Evolutionary conservation across 2,113 vertebrate species (phyloP).

Genomic region (Sapajus apella): DNA sequence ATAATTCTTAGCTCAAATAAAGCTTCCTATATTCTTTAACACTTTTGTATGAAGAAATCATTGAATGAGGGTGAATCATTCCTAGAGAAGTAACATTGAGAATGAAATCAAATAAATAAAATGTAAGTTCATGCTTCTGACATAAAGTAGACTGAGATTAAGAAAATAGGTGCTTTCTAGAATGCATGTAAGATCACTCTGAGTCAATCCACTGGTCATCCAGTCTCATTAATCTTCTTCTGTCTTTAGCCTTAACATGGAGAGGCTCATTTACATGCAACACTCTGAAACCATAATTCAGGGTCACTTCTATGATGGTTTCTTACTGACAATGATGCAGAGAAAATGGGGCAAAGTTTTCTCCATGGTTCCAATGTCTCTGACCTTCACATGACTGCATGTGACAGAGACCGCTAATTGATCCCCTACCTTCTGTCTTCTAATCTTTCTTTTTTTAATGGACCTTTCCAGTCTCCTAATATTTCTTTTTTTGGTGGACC

Average conservation of each 20-base stretch:
- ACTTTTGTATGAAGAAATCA: conserved; percentile 31
- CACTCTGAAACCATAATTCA: background rate
- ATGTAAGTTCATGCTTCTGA: background rate
- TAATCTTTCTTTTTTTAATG: background rate
- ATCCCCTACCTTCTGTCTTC: background rate
- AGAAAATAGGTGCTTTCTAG: background rate
- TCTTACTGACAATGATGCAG: background rate
- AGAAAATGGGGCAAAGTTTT: background rate
- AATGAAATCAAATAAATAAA: conserved; percentile 33
- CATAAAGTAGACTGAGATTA: background rate
- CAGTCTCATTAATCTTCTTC: background rate
- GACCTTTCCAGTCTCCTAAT: background rate
- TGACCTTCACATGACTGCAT: background rate
- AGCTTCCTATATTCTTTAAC: background rate
- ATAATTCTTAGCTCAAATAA: conserved; percentile 45
- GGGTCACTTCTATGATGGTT: background rate
- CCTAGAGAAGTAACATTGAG: background rate
- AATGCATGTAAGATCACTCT: background rate
- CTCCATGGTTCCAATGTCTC: background rate
- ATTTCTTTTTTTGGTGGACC: background rate
- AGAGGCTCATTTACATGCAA: background rate
- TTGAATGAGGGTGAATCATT: background rate
- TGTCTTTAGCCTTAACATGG: background rate
- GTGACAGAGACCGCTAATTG: background rate
- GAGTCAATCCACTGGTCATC: background rate